phyloP scores from a whole-genome alignment of 1,140 invertebrate genomes.

The Octopus sinensis region DNA sequence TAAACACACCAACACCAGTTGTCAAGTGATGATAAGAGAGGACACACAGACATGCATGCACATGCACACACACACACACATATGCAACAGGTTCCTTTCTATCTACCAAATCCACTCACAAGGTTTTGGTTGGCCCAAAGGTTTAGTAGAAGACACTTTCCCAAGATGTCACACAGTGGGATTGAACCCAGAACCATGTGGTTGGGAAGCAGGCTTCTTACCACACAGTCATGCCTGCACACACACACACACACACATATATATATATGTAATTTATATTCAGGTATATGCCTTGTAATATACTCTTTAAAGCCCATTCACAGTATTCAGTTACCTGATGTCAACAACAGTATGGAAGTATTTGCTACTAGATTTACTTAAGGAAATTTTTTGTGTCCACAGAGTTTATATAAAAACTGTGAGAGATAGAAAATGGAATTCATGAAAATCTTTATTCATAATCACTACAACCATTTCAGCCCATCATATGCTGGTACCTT shows the following conservation, averaged over 20 bases:
- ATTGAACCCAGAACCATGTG: background rate
- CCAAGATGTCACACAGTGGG: background rate
- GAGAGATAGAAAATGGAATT: too few relatives aligned
- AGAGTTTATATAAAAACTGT: too few relatives aligned
- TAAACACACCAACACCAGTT: slow-evolving; percentile 12
- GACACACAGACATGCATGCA: background rate
- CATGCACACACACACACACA: slow-evolving; percentile 16
- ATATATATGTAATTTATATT: background rate
- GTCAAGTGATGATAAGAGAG: background rate
- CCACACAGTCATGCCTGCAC: background rate
- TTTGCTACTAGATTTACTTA: too few relatives aligned
- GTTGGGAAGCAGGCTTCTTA: background rate
- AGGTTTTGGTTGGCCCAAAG: background rate
- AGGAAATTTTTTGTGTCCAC: too few relatives aligned
- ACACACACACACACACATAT: background rate
- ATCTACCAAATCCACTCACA: background rate
- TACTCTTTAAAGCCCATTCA: too few relatives aligned
- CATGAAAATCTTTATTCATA: too few relatives aligned
- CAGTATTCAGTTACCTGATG: too few relatives aligned
- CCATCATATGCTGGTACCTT: too few relatives aligned
- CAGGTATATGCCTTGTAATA: too few relatives aligned
- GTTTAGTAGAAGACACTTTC: background rate
- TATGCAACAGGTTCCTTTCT: background rate
- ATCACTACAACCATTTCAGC: too few relatives aligned
- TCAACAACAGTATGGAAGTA: too few relatives aligned